phyloP scores from a whole-genome alignment of 1,140 invertebrate genomes.

The Monochamus saltuarius region DNA sequence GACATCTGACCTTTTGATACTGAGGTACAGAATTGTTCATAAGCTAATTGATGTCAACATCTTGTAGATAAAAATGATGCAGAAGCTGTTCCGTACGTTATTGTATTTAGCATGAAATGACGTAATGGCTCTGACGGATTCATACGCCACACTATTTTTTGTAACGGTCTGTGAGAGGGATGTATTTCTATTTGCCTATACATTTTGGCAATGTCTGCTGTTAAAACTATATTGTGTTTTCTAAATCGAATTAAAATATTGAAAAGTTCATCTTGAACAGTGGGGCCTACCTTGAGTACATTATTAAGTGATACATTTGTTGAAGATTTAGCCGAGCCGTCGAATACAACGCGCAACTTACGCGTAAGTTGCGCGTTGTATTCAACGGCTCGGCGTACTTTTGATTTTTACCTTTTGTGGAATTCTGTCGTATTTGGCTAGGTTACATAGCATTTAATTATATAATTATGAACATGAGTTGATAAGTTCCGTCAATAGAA shows the following conservation, averaged over 20 bases:
- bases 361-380: too few relatives aligned
- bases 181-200: conserved; percentile 42
- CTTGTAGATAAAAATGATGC: conserved; percentile 30
- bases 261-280: conserved; percentile 48
- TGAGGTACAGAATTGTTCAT: too few relatives aligned
- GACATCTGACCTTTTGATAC: too few relatives aligned
- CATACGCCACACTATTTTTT: conserved; percentile 37
- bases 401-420: too few relatives aligned
- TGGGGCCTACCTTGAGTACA: conserved; percentile 44
- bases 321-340: conserved; percentile 34
- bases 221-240: conserved; percentile 38
- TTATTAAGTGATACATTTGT: conserved; percentile 45
- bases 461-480: too few relatives aligned
- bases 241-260: conserved; percentile 42
- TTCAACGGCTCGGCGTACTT: too few relatives aligned
- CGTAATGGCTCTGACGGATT: conserved; percentile 28
- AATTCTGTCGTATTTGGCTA: too few relatives aligned
- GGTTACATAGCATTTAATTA: too few relatives aligned
- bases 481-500: too few relatives aligned
- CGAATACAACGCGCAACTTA: conserved; percentile 38
- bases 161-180: conserved; percentile 32
- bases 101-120: conserved; percentile 38
- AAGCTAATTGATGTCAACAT: conserved; percentile 31
- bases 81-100: conserved; percentile 27
- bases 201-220: conserved; percentile 47